Base-by-base conservation (phyloP, 2,888 invertebrate genomes). In the Buathra laborator region DNA sequence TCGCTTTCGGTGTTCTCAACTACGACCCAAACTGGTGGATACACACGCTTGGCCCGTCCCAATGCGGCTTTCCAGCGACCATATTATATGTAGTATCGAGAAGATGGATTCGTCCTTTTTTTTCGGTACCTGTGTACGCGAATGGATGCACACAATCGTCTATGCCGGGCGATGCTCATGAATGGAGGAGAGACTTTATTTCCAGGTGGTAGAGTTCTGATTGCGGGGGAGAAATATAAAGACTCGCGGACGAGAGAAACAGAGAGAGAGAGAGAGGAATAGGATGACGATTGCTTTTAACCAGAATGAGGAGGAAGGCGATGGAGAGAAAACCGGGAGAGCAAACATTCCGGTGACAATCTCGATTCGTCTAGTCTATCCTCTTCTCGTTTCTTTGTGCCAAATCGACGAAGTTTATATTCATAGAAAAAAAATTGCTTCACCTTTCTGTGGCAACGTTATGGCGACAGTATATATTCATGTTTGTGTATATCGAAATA, bases 161-260 rank as follows among this genome's bases (percentile, higher is more conserved):
- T 29, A 48, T 24, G 51, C 29, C 79, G 29, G 43, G 5, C 43
- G 80, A 72, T 43, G 53, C 44, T 51, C 19, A 56, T 72, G 80
- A 86, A 86, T 85, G 83, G 53, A 29, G 66, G 68, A 81, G 78
- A 81, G 78, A 86, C 84, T 87, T 85, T 82, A 86, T 83, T 85
- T 87, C 86, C 87, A 87, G 87, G 85, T 87, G 87, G 84, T 75
- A 48, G 77, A 79, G 46, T 76, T 59, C 59, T 85, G 81, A 83
- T 83, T 83, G 86, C 81, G 85, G 83, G 85, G 79, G 85, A 32
- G 74, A 51, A 83, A 37, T 64, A 44, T 43, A 44, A 79, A 80
- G 83, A 71, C 74, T 66, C 74, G 64, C 19, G 32, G 74, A 74
- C 70, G 72, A 77, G n/a, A 48, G 59, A 62, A 14, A 29, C 53